Conservation (phyloP, 2,797 vertebrate genomes). For the Propithecus perrieri region DNA sequence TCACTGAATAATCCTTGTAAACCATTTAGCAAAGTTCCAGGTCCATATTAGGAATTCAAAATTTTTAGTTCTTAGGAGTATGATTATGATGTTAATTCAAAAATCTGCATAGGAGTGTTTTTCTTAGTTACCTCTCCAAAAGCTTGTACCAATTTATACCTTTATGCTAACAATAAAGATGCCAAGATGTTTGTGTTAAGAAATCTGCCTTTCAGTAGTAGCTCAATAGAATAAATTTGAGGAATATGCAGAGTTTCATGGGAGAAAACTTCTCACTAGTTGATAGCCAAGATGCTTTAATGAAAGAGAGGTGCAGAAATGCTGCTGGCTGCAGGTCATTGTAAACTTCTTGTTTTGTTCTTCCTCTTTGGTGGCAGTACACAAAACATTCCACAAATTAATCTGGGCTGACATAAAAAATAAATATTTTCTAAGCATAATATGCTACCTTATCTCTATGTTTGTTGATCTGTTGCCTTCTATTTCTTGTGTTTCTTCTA, state of each 20-base stretch:
- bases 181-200: conserved; percentile 48
- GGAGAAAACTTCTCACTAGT: conserved; percentile 45
- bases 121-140: conserved; percentile 23
- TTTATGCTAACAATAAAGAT: conserved; percentile 15
- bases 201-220: conserved; percentile 49
- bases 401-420: conserved; percentile 56
- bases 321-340: background rate
- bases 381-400: conserved; percentile 59
- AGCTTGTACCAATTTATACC: background rate
- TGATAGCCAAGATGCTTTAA: conserved; percentile 52
- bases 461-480: conserved; percentile 19
- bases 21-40: background rate
- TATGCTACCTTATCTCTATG: background rate
- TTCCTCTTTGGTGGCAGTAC: background rate
- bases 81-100: background rate
- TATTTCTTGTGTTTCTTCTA: conserved; percentile 35
- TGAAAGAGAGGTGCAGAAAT: conserved; percentile 54
- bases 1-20: background rate
- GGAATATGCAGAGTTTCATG: conserved; percentile 1
- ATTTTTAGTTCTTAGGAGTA: background rate
- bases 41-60: background rate
- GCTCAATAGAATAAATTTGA: conserved; percentile 42
- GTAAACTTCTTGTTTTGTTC: background rate
- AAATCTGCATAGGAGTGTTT: background rate
- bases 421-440: conserved; percentile 57